Percentiles rank a stretch among this genome's conserved stretches.
These are phyloP conservation scores for Phalacrocorax brasilianus DNA, from an alignment of 2,113 vertebrate genomes.

Conservation along the genomic window DNA sequence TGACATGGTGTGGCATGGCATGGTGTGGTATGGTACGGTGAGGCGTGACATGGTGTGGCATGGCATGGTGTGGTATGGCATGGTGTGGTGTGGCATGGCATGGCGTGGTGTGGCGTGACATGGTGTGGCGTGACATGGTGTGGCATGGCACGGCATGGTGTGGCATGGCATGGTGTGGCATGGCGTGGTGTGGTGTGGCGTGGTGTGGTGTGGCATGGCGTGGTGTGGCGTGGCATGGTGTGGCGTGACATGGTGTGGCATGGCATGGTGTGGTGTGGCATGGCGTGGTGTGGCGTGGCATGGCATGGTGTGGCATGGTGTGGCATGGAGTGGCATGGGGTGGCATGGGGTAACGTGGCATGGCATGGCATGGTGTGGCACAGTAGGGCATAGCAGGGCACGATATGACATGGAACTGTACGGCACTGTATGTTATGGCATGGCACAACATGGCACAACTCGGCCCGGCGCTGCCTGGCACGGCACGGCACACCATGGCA, in stretches of 20 bases:
- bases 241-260: neutral
- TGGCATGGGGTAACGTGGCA: neutral
- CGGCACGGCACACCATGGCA: rapidly evolving
- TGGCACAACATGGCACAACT: too few relatives aligned
- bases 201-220: too few relatives aligned
- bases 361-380: rapidly evolving
- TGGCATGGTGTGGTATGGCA: rapidly evolving
- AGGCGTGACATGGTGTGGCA: rapidly evolving
- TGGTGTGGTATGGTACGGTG: rapidly evolving
- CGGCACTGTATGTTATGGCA: too few relatives aligned
- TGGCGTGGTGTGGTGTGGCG: rapidly evolving
- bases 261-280: rapidly evolving
- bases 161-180: rapidly evolving
- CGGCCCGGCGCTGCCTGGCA: too few relatives aligned
- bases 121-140: rapidly evolving
- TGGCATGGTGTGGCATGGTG: neutral
- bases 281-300: neutral
- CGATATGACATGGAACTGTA: too few relatives aligned
- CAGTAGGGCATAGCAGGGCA: too few relatives aligned
- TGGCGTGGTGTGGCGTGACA: rapidly evolving
- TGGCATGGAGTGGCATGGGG: rapidly evolving
- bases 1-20: rapidly evolving
- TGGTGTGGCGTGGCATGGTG: too few relatives aligned
- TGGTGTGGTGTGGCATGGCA: rapidly evolving
- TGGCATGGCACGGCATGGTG: neutral